Conservation (phyloP, 2,888 invertebrate species). For the Syrista parreyssii region DNA sequence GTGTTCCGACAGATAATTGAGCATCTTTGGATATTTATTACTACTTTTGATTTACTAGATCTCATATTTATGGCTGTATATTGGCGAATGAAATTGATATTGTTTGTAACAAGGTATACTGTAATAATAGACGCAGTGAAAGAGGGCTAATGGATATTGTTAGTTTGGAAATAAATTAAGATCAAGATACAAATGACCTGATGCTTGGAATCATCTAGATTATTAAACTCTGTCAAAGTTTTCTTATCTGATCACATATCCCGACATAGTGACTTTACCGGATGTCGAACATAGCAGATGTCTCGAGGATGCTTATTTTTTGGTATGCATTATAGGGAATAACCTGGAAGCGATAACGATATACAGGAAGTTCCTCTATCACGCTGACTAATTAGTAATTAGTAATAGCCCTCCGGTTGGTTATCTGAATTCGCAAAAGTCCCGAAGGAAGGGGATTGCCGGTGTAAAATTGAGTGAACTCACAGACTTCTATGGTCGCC, state of each 20-base stretch:
- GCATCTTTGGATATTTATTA: neutral
- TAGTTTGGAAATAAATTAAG: neutral
- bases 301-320: neutral
- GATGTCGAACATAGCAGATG: neutral
- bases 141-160: neutral
- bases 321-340: neutral
- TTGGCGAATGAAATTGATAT: neutral
- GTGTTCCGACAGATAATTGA: neutral
- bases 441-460: neutral
- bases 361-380: neutral
- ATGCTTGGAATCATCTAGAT: neutral
- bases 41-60: neutral
- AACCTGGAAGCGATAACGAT: neutral
- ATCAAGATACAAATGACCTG: neutral
- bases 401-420: neutral
- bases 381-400: neutral
- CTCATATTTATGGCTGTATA: neutral
- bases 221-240: neutral
- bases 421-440: neutral
- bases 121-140: neutral
- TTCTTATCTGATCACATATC: neutral
- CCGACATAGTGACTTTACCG: neutral
- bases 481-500: neutral
- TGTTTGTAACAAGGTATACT: neutral
- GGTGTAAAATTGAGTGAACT: neutral